Evolutionary conservation across 1,140 invertebrate species (phyloP), one percentile per base, ranked within the genome.

Genomic region (Battus philenor): DNA sequence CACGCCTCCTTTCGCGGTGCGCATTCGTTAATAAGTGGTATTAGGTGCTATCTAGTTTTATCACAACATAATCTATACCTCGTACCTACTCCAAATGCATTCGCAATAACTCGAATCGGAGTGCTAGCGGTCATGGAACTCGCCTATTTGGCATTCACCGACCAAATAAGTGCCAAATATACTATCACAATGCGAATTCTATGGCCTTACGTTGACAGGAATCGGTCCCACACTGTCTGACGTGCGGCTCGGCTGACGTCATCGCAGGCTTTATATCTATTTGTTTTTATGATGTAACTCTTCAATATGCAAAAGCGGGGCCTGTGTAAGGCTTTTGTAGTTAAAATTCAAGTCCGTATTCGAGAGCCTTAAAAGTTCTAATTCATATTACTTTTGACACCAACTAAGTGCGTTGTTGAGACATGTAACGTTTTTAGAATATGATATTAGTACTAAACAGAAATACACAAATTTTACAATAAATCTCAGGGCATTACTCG

Each of bases 101-200:
- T 53, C 48, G 44, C 58, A 64, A 68, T 62, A 48, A 44, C 45
- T 9, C 38, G 20, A 10, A 16, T 44, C 58, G 41, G 38, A 59
- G n/a, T 57, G 57, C n/a, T 59, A 54, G 47, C 62, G 71, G 72
- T 78, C 75, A 72, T 68, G 59, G 78, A 77, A 82, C 78, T 72
- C 62, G 58, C 56, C 75, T 82, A 78, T 75, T 82, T 82, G 68
- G 75, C 73, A 82, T 82, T 77, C 78, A 72, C 34, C 22, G 48
- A 53, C 64, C 53, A 62, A 65, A 62, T 59, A 61, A 66, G 61
- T 72, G 74, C 79, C 76, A 83, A 83, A 83, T 75, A 78, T 69
- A 78, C 59, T 68, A 77, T 72, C 60, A 83, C 79, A 83, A 83
- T 83, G 63, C 65, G 74, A 76, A 76, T 74, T 68, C 65, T 69